Percentiles rank a stretch among this genome's conserved stretches.
Conservation (phyloP, 2,797 vertebrate genomes). For the Euthynnus affinis region DNA sequence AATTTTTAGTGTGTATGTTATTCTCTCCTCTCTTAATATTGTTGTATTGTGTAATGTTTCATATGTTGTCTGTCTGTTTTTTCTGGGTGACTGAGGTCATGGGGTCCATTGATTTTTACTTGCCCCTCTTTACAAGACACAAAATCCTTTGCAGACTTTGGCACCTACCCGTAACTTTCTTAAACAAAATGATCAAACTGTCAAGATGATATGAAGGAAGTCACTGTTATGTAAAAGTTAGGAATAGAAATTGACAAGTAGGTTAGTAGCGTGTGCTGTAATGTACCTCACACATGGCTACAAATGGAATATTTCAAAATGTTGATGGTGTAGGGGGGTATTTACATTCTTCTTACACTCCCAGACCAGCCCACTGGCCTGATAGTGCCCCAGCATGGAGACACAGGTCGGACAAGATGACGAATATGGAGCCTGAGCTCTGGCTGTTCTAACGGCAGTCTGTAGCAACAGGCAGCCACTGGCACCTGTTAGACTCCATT, state of each 20-base stretch:
- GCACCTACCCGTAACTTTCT: neutral
- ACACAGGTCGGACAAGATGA: slow-evolving; percentile 59
- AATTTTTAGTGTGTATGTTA: neutral
- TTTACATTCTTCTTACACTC: slow-evolving; percentile 72
- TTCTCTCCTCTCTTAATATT: neutral
- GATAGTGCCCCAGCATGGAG: slow-evolving; percentile 55
- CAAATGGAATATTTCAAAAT: slow-evolving; percentile 71
- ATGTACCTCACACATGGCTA: slow-evolving; percentile 46
- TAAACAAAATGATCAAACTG: neutral
- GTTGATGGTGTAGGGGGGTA: slow-evolving; percentile 50
- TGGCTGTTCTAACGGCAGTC: slow-evolving; percentile 47
- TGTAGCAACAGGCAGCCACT: slow-evolving; percentile 52
- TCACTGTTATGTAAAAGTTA: slow-evolving; percentile 47
- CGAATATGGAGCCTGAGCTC: slow-evolving; percentile 81
- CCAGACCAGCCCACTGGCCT: slow-evolving; percentile 48
- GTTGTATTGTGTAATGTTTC: neutral
- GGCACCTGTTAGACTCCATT: slow-evolving; percentile 83
- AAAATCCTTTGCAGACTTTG: neutral
- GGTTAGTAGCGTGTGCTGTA: slow-evolving; percentile 49
- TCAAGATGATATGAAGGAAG: neutral
- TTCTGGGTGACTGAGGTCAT: neutral
- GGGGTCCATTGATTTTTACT: neutral
- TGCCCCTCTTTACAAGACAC: neutral
- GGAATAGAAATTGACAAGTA: slow-evolving; percentile 56
- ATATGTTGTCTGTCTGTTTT: neutral